These are phyloP conservation scores for Cetoscarus ocellatus DNA, from an alignment of 2,797 vertebrate species.

Conservation along the genomic window DNA sequence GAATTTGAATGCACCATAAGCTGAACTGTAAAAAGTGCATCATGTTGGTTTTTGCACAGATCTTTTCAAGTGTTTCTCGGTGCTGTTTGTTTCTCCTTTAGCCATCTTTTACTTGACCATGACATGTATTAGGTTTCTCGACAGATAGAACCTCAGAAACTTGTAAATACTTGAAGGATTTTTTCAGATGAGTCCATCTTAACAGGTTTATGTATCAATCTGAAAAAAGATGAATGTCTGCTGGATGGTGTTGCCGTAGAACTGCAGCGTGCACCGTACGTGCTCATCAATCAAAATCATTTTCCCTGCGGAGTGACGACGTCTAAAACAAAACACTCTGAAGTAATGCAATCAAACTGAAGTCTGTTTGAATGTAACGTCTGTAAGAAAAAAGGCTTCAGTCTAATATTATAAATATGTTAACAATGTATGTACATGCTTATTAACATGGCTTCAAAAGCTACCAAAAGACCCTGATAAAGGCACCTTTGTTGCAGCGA, in stretches of 20 bases:
- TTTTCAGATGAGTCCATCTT: constrained; percentile 72
- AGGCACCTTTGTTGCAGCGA: constrained; percentile 82
- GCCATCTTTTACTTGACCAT: constrained; percentile 67
- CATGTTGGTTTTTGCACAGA: constrained; percentile 38
- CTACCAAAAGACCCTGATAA: constrained; percentile 83
- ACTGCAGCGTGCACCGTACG: constrained; percentile 67
- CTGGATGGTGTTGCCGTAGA: constrained; percentile 74
- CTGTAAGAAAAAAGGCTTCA: constrained; percentile 85
- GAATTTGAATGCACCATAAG: constrained; percentile 27
- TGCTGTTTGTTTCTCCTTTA: constrained; percentile 59
- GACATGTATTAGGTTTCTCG: constrained; percentile 71
- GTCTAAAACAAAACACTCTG: constrained; percentile 70
- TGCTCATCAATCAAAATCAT: constrained; percentile 72
- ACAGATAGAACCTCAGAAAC: constrained; percentile 80
- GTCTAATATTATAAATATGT: constrained; percentile 88
- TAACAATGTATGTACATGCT: constrained; percentile 85
- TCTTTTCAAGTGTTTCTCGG: constrained; percentile 60
- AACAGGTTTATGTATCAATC: constrained; percentile 70
- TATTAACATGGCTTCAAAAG: constrained; percentile 87
- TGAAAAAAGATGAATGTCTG: constrained; percentile 73
- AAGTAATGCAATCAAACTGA: constrained; percentile 91
- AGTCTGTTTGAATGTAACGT: constrained; percentile 87
- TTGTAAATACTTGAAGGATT: constrained; percentile 82
- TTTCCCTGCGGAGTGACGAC: constrained; percentile 69
- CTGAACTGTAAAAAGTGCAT: constrained; percentile 42